Evolutionary conservation across 1,140 invertebrate genomes (phyloP).

Genomic region (Dolichoris vasculosae): DNA sequence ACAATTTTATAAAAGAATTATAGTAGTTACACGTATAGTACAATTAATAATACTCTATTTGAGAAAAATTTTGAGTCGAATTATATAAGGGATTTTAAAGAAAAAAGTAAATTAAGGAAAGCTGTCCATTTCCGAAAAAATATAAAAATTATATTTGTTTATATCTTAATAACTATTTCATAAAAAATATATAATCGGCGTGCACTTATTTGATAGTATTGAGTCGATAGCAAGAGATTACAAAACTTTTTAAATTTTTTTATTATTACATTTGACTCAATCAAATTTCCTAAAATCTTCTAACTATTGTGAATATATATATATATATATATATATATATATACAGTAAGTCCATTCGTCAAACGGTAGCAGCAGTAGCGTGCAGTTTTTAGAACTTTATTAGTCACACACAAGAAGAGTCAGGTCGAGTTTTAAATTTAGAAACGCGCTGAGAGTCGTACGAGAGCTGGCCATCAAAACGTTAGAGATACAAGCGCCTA

Average conservation of each 20-base stretch:
- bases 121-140: not conserved
- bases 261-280: conserved; percentile 2
- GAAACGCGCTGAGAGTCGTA: conserved; percentile 25
- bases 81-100: not conserved
- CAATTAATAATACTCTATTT: not conserved
- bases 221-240: not conserved
- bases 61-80: conserved; percentile 2
- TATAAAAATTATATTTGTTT: not conserved
- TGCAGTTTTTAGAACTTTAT: conserved; percentile 52
- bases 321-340: not conserved
- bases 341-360: conserved; percentile 35
- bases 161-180: no score
- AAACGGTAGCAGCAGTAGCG: conserved; percentile 21
- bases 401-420: conserved; percentile 43
- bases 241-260: not conserved
- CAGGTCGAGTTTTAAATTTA: conserved; percentile 51
- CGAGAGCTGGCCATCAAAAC: conserved; percentile 39
- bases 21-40: not conserved
- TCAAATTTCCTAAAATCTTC: not conserved
- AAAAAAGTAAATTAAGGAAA: not conserved
- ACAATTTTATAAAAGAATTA: not conserved
- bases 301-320: not conserved
- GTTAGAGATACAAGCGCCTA: conserved; percentile 25
- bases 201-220: conserved; percentile 44
- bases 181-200: conserved; percentile 1